Evolutionary conservation across 2,113 vertebrate genomes (phyloP), one percentile per base, ranked within the genome.

Genomic region (Galemys pyrenaicus): DNA sequence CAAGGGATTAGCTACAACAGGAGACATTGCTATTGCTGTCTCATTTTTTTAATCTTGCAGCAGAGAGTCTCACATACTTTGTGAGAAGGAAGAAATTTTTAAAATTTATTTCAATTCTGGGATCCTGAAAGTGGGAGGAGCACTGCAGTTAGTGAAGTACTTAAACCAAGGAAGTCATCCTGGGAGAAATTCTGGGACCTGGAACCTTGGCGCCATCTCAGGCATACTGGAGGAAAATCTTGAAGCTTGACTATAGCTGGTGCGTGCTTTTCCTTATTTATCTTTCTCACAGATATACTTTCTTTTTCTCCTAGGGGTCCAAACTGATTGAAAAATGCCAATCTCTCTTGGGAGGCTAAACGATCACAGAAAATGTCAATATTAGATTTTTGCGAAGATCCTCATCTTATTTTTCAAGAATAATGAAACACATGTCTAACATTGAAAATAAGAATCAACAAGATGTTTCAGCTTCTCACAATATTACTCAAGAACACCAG

Each of bases 251-350:
- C 67, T 73, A 1, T 24, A 62, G 10, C 6, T 73, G 13, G 82
- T 84, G 56, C 17, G 32, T 35, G 46, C 62, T 44, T 64, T 62
- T 26, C 4, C 67, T 75, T 64, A 24, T 37, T 62, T 49, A 19
- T 35, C 12, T 44, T 41, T 37, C 41, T 95, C 35, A 92, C 35
- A 46, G 12, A 44, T 37, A 32, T 74, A 4, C 32, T 74, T 58
- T 78, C 28, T 39, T 60, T 75, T 30, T n/a, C 26, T 56, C 51
- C 6, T 24, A 95, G 73, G 94, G 22, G 3, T 95, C 19, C 46
- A 92, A 73, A 81, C 44, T 94, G 77, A 85, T 88, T 0, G 30
- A 41, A 75, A 92, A 87, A 30, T 92, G 73, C 88, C 77, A 80
- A 19, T 64, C n/a, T 58, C n/a, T 96, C 68, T 46, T 87, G 39